Base-by-base conservation (phyloP, 2,888 invertebrate genomes). In the Amblyjoppa proteus region DNA sequence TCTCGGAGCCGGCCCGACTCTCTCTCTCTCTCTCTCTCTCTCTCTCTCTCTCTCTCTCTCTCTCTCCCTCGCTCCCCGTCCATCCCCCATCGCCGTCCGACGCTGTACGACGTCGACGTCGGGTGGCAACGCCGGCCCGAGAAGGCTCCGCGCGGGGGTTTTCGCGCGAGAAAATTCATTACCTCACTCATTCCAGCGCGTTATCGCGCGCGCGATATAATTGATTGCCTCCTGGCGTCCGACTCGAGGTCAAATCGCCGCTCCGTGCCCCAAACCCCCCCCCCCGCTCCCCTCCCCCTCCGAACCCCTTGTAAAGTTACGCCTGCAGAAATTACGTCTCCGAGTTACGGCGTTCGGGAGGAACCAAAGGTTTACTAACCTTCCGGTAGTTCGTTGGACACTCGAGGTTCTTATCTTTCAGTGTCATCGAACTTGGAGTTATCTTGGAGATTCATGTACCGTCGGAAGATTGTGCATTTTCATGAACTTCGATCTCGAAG, bases 151-250 rank as follows among this genome's bases (percentile, higher is more conserved):
- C 56, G 69, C 71, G 81, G 85, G 77, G 85, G 73, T 73, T 76
- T 70, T 86, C 74, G 71, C 81, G 83, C 87, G 90, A 88, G 88
- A 88, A 90, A 92, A 92, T 92, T 92, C 92, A 91, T 92, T 92
- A 92, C 92, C 91, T 90, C 89, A 88, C 90, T 91, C 90, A 90
- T 91, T 90, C 88, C 90, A 86, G 83, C 88, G 90, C 90, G 89
- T 91, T 90, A 90, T 91, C 91, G 90, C 89, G 88, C 86, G 84
- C 87, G 86, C 87, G 88, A 91, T 89, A 90, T 90, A 92, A 92
- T 92, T 91, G 92, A 92, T 92, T 85, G 85, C 85, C 78, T 64
- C 74, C 81, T 90, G 89, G 90, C 90, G 89, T 88, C 85, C 88
- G 87, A 88, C 87, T 82, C 73, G 86, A 85, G 87, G 88, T 86